Percentiles rank a stretch among this genome's conserved stretches.
Evolutionary conservation across 2,113 vertebrate species (phyloP).

Genomic region (Elachura formosa): DNA sequence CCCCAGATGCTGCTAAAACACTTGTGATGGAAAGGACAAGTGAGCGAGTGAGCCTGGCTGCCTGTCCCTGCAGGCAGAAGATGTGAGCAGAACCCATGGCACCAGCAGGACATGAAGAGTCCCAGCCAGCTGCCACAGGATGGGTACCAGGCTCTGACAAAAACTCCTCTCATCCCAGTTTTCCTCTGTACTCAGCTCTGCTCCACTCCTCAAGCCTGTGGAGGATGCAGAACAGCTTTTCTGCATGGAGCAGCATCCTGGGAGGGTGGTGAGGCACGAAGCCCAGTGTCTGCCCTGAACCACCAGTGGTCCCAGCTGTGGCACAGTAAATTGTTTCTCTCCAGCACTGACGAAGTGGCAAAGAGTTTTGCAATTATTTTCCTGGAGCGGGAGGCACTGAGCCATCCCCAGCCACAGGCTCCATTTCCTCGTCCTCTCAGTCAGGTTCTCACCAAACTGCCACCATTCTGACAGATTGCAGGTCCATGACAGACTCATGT

Average conservation of each 20-base stretch:
- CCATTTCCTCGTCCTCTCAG: fast-evolving
- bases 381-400: not conserved
- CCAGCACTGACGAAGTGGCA: not conserved
- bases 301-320: fast-evolving
- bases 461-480: not conserved
- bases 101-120: fast-evolving
- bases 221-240: not conserved
- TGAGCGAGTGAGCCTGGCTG: fast-evolving
- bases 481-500: not conserved
- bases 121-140: not conserved
- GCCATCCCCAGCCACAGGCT: not conserved
- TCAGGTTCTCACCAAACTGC: not conserved
- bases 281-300: not conserved
- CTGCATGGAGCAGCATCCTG: not conserved
- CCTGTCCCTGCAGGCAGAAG: fast-evolving
- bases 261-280: not conserved
- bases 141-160: not conserved
- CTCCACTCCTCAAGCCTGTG: not conserved
- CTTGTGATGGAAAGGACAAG: not conserved
- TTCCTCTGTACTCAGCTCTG: not conserved
- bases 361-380: not conserved
- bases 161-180: not conserved
- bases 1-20: not conserved
- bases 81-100: fast-evolving
- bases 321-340: not conserved